phyloP scores from a whole-genome alignment of 2,113 vertebrate genomes.

The Chlamydotis undulata region DNA sequence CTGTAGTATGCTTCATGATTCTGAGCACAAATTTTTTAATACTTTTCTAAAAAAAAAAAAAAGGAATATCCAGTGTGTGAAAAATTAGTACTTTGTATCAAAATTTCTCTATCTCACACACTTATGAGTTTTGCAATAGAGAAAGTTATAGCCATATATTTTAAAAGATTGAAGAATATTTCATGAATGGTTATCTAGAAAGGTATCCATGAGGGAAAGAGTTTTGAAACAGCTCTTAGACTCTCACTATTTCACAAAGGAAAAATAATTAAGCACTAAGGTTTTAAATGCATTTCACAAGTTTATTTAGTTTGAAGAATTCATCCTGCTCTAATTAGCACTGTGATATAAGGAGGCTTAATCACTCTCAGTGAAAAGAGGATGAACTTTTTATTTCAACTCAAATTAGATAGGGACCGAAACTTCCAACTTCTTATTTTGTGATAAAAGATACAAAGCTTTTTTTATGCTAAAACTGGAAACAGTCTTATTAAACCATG shows the following conservation, averaged over 20 bases:
- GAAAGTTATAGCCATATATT: background rate
- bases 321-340: background rate
- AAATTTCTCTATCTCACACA: background rate
- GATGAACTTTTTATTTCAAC: background rate
- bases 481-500: background rate
- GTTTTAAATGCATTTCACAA: background rate
- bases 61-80: background rate
- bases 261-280: background rate
- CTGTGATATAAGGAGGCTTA: background rate
- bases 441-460: background rate
- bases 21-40: rapidly evolving
- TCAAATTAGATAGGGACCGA: background rate
- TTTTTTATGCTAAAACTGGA: background rate
- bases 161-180: background rate
- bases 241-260: background rate
- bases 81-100: background rate
- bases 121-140: background rate
- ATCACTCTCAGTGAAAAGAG: background rate
- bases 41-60: background rate
- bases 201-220: background rate
- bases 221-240: background rate
- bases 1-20: background rate
- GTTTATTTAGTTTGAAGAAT: background rate
- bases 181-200: background rate
- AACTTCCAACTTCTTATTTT: background rate